Evolutionary conservation across 2,113 vertebrate species (phyloP).

Genomic region (Microcebus murinus): DNA sequence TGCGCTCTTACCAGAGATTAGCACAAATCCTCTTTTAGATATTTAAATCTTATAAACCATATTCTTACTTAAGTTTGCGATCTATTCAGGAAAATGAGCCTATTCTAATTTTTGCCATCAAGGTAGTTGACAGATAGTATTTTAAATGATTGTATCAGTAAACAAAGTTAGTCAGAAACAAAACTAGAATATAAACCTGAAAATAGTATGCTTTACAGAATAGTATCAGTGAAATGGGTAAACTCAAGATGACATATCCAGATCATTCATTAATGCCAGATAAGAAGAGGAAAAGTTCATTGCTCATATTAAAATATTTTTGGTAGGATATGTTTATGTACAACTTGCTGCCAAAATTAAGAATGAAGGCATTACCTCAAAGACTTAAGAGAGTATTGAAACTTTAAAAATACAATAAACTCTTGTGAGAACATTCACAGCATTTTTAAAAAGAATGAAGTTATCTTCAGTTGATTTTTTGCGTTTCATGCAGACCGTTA

Average conservation of each 20-base stretch:
- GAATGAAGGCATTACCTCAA: not conserved
- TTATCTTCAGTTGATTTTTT: not conserved
- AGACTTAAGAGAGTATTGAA: not conserved
- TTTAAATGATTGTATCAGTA: slow-evolving; percentile 38
- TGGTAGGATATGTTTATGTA: not conserved
- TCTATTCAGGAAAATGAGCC: slow-evolving; percentile 27
- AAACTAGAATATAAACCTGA: slow-evolving; percentile 26
- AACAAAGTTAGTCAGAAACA: slow-evolving; percentile 51
- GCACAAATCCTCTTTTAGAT: slow-evolving; percentile 49
- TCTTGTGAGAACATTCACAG: not conserved
- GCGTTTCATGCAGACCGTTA: not conserved
- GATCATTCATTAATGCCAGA: not conserved
- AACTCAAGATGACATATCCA: not conserved
- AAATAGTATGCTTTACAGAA: not conserved
- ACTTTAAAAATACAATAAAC: not conserved
- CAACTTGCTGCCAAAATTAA: not conserved
- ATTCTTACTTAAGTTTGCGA: slow-evolving; percentile 29
- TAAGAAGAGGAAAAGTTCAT: not conserved
- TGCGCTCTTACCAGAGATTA: slow-evolving; percentile 36
- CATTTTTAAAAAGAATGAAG: not conserved
- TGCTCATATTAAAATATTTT: slow-evolving; percentile 34
- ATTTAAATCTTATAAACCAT: slow-evolving; percentile 57
- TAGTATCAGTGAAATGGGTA: slow-evolving; percentile 8
- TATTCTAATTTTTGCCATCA: slow-evolving; percentile 65
- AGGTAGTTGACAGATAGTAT: not conserved